Percentiles rank a stretch among this genome's conserved stretches.
Conservation (phyloP, 2,888 invertebrate species). For the Strigamia maritima region DNA sequence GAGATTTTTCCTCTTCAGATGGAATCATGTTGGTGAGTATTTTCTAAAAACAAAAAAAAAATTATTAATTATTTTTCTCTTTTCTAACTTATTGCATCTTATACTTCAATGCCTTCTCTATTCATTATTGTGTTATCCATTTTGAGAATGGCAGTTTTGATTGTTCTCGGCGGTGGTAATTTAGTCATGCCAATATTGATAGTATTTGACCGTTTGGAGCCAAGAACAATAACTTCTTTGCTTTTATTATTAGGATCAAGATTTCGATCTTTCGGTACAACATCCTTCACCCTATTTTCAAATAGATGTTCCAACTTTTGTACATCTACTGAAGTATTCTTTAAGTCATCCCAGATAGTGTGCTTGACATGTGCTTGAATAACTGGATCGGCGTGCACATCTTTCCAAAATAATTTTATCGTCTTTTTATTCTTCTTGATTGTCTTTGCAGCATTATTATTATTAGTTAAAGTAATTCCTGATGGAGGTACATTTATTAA, state of each 20-base stretch:
- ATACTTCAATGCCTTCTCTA: slow-evolving; percentile 89
- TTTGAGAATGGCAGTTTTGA: slow-evolving; percentile 97
- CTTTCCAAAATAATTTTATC: slow-evolving; percentile 96
- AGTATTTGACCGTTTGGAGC: slow-evolving; percentile 95
- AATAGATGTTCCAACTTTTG: slow-evolving; percentile 93
- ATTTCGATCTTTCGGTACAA: slow-evolving; percentile 67
- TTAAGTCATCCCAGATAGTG: slow-evolving; percentile 85
- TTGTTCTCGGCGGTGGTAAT: slow-evolving; percentile 92
- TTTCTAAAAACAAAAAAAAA: slow-evolving; percentile 61
- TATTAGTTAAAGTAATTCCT: slow-evolving; percentile 41
- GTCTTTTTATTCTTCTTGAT: slow-evolving; percentile 76
- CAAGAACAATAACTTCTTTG: slow-evolving; percentile 89
- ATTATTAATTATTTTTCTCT: neutral
- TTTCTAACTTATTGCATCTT: slow-evolving; percentile 29
- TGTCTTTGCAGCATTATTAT: slow-evolving; percentile 47
- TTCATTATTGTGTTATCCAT: slow-evolving; percentile 99
- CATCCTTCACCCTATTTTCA: slow-evolving; percentile 92
- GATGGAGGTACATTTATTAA: slow-evolving; percentile 51
- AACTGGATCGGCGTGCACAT: slow-evolving; percentile 56
- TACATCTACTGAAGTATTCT: slow-evolving; percentile 79
- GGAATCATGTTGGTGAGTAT: slow-evolving; percentile 92
- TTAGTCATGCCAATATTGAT: slow-evolving; percentile 99
- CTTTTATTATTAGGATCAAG: slow-evolving; percentile 73
- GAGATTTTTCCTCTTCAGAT: slow-evolving; percentile 91
- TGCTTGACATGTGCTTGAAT: slow-evolving; percentile 47